phyloP scores from a whole-genome alignment of 2,888 invertebrate species.

The Anoplius nigerrimus region DNA sequence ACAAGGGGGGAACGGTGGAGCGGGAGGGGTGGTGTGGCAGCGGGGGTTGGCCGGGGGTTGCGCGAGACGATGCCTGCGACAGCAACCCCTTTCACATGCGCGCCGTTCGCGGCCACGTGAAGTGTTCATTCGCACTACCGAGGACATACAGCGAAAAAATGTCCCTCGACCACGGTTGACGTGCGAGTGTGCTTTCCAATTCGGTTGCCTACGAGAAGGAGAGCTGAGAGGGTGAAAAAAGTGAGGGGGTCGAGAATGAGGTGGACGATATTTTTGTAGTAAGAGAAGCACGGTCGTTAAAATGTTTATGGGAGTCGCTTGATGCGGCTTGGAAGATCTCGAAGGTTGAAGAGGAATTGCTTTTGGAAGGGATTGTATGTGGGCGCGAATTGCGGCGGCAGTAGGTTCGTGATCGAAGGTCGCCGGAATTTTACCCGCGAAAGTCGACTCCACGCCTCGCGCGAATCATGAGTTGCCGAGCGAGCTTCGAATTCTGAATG shows the following conservation, averaged over 20 bases:
- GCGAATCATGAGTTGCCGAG: slow-evolving; percentile 42
- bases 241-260: neutral
- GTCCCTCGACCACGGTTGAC: slow-evolving; percentile 49
- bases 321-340: too few relatives aligned
- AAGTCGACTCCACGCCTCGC: too few relatives aligned
- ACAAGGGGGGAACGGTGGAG: neutral
- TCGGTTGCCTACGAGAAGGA: neutral
- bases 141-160: slow-evolving; percentile 45
- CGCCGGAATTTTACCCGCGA: too few relatives aligned
- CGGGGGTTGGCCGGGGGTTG: slow-evolving; percentile 57
- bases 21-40: too few relatives aligned
- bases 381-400: too few relatives aligned
- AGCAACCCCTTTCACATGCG: slow-evolving; percentile 65
- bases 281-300: neutral
- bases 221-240: neutral
- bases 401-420: too few relatives aligned
- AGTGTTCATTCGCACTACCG: slow-evolving; percentile 40
- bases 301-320: too few relatives aligned
- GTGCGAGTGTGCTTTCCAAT: slow-evolving; percentile 1
- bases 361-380: too few relatives aligned
- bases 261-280: neutral
- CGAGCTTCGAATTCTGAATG: slow-evolving; percentile 42
- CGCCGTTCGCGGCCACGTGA: slow-evolving; percentile 66
- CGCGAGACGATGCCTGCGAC: slow-evolving; percentile 38
- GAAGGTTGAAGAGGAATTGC: too few relatives aligned